Conservation (phyloP, 2,113 vertebrate species). For the Rhipidura dahli region DNA sequence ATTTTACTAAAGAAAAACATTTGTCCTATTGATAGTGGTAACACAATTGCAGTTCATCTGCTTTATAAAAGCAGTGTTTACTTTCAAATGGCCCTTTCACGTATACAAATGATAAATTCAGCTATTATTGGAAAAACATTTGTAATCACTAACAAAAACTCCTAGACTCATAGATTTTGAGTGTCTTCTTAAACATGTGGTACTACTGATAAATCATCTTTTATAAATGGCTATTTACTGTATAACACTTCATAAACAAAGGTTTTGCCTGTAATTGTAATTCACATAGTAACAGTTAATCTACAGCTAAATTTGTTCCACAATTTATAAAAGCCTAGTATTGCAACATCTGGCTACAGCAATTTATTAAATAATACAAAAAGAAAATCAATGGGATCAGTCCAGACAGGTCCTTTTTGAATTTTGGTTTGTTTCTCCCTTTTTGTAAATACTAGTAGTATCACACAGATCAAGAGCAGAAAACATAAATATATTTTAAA, state of each 20-base stretch:
- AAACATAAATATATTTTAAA: background rate
- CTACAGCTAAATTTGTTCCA: background rate
- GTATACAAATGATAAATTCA: background rate
- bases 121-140: background rate
- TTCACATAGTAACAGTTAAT: background rate
- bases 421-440: background rate
- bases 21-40: background rate
- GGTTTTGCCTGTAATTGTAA: background rate
- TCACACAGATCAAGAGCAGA: background rate
- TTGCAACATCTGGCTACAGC: background rate
- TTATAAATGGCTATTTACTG: background rate
- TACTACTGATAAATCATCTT: background rate
- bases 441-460: background rate
- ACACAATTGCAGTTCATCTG: background rate
- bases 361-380: background rate
- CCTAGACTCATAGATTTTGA: background rate
- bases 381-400: background rate
- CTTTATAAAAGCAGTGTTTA: background rate
- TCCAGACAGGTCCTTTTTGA: background rate
- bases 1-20: slow-evolving; percentile 26
- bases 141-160: background rate
- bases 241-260: background rate
- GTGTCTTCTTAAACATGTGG: background rate
- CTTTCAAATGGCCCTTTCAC: background rate
- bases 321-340: background rate